Conservation (phyloP, 2,888 invertebrate species). For the Amblyteles armatorius region DNA sequence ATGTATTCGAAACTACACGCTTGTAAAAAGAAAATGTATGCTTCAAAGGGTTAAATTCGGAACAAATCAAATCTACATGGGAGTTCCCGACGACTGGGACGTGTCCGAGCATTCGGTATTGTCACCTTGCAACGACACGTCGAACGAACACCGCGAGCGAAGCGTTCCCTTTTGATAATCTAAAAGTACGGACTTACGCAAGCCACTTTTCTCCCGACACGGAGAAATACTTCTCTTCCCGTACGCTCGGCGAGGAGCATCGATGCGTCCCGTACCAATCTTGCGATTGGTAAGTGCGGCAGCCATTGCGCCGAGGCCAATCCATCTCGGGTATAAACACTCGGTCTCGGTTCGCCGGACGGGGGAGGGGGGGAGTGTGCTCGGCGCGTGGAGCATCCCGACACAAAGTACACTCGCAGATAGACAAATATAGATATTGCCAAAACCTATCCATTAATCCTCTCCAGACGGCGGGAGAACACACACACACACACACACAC, state of each 20-base stretch:
- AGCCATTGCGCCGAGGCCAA: conserved; percentile 24
- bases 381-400: not conserved
- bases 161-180: not conserved
- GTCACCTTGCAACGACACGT: not conserved
- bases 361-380: not conserved
- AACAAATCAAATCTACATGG: too few species aligned
- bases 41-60: too few species aligned
- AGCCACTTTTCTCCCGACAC: not conserved
- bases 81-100: too few species aligned
- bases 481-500: not conserved
- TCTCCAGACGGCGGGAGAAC: conserved; percentile 31
- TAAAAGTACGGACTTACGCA: not conserved
- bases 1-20: too few species aligned
- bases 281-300: conserved; percentile 60
- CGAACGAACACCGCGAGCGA: not conserved
- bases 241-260: conserved; percentile 42
- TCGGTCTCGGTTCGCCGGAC: not conserved
- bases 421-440: conserved; percentile 28
- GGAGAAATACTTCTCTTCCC: conserved; percentile 20
- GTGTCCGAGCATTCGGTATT: too few species aligned
- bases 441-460: conserved; percentile 53
- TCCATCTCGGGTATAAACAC: conserved; percentile 55
- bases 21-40: too few species aligned
- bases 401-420: conserved; percentile 10
- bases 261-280: conserved; percentile 49